Conservation (phyloP, 2,888 invertebrate species). For the Erynnis tages region DNA sequence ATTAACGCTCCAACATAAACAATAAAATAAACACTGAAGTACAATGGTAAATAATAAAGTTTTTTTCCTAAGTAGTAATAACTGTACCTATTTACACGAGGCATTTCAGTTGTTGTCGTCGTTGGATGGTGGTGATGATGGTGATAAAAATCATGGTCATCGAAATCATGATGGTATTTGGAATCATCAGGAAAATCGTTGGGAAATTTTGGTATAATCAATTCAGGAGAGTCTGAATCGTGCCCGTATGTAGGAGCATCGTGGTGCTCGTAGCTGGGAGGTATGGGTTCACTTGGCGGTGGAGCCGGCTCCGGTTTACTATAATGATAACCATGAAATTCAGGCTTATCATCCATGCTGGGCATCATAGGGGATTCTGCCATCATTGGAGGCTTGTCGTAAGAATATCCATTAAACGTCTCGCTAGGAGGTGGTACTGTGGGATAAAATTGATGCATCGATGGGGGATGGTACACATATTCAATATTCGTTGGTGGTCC, state of each 20-base stretch:
- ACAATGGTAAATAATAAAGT: constrained; percentile 87
- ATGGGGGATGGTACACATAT: constrained; percentile 62
- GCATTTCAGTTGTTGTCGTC: constrained; percentile 73
- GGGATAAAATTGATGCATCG: constrained; percentile 46
- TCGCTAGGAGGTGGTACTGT: constrained; percentile 54
- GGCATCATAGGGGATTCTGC: constrained; percentile 44
- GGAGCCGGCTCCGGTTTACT: constrained; percentile 51
- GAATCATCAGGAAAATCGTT: constrained; percentile 71
- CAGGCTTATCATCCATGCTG: constrained; percentile 42
- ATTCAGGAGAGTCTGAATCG: constrained; percentile 59
- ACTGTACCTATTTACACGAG: constrained; percentile 84
- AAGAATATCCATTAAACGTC: constrained; percentile 61
- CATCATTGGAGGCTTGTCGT: constrained; percentile 59
- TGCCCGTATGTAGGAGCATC: constrained; percentile 41
- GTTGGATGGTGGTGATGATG: constrained; percentile 61
- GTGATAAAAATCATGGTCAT: constrained; percentile 53
- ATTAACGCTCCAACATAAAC: constrained; percentile 87
- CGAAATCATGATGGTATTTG: constrained; percentile 68
- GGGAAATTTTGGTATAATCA: constrained; percentile 64
- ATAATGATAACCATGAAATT: constrained; percentile 54
- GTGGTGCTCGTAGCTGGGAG: constrained; percentile 41
- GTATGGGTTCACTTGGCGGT: constrained; percentile 28
- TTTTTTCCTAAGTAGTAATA: constrained; percentile 89
- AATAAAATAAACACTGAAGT: constrained; percentile 87
- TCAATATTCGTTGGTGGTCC: constrained; percentile 48